phyloP scores from a whole-genome alignment of 2,797 vertebrate species.

The Falco columbarius region DNA sequence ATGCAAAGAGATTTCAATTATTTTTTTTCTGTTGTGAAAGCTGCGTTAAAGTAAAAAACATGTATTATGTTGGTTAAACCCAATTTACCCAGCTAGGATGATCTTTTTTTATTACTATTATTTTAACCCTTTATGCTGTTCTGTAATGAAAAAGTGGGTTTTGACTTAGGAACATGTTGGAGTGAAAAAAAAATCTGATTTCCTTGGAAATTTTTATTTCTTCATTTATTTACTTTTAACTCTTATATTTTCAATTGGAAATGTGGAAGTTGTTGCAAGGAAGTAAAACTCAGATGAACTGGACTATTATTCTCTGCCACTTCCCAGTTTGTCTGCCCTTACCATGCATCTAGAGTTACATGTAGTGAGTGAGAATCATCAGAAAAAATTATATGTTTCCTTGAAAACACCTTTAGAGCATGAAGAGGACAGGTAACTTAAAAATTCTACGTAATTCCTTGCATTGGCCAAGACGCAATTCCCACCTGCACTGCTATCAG shows the following conservation, averaged over 20 bases:
- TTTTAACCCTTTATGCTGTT: background rate
- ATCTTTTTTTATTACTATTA: background rate
- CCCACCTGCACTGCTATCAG: background rate
- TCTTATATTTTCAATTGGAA: background rate
- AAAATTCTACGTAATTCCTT: background rate
- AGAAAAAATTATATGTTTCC: background rate
- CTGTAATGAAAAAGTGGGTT: background rate
- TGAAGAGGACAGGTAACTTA: background rate
- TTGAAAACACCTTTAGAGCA: background rate
- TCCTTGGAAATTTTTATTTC: background rate
- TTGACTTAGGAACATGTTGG: background rate
- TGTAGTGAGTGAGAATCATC: background rate
- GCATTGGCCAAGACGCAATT: background rate
- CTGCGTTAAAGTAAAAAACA: background rate
- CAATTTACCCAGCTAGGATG: background rate
- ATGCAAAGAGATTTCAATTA: background rate
- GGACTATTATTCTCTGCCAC: background rate
- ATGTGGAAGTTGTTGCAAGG: background rate
- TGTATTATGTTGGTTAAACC: background rate
- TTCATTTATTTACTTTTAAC: background rate
- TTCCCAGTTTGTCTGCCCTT: background rate
- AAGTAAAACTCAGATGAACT: background rate
- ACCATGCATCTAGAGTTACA: background rate
- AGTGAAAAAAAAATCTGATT: background rate
- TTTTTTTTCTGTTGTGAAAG: background rate